phyloP scores from a whole-genome alignment of 2,113 vertebrate species.

The Prochilodus magdalenae region DNA sequence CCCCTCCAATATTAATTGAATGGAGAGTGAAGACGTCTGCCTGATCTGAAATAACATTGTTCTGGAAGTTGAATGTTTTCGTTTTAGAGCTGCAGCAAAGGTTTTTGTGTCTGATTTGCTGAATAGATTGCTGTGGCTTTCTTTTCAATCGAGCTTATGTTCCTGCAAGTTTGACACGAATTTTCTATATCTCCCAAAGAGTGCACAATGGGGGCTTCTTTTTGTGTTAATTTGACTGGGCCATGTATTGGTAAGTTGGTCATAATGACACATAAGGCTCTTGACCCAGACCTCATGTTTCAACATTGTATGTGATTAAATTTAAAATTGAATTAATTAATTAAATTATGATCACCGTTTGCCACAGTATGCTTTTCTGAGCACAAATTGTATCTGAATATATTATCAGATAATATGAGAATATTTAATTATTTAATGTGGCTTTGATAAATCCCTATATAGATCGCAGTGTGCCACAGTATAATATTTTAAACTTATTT shows the following conservation, averaged over 20 bases:
- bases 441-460: no score
- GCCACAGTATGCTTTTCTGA: no score
- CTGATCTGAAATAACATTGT: neutral
- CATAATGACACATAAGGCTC: constrained; percentile 6
- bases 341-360: no score
- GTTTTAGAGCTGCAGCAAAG: neutral
- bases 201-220: neutral
- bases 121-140: neutral
- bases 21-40: neutral
- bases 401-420: no score
- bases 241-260: neutral
- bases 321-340: no score
- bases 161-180: neutral
- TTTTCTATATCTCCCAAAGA: neutral
- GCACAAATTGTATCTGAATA: no score
- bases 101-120: constrained; percentile 6
- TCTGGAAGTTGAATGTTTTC: constrained; percentile 3
- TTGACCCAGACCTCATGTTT: neutral
- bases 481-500: no score
- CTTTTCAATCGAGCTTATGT: neutral
- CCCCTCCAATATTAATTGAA: neutral
- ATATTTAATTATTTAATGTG: no score
- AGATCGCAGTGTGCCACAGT: no score
- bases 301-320: no score
- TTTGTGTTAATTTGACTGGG: neutral